A percentile compares a stretch with the other conserved stretches of the same genome.
Conservation (phyloP, 2,888 invertebrate species). For the Pachydiplax longipennis region DNA sequence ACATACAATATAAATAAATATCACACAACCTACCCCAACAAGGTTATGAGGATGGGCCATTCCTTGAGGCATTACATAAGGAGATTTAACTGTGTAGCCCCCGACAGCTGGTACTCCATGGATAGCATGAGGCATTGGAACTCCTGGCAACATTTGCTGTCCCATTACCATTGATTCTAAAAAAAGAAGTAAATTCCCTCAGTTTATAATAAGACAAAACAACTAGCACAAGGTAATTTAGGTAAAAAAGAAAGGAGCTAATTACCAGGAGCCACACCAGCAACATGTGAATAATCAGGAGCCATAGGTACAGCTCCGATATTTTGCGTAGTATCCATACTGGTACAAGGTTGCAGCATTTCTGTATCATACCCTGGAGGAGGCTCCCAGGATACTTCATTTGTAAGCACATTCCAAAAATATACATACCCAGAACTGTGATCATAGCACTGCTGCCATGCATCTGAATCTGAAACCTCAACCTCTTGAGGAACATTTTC, state of each 20-base stretch:
- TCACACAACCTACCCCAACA: slow-evolving; percentile 7
- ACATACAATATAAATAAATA: background rate
- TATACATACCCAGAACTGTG: slow-evolving; percentile 69
- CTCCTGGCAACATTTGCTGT: slow-evolving; percentile 24
- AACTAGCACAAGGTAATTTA: background rate
- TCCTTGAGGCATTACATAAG: slow-evolving; percentile 30
- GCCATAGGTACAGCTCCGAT: background rate
- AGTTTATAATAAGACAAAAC: background rate
- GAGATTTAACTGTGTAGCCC: background rate
- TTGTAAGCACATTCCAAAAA: slow-evolving; percentile 71
- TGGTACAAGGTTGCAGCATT: background rate
- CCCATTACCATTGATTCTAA: background rate
- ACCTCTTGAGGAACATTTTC: background rate
- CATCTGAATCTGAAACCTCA: slow-evolving; percentile 51
- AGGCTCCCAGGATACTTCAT: slow-evolving; percentile 71
- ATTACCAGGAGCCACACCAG: slow-evolving; percentile 2
- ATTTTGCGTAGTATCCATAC: background rate
- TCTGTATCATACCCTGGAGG: slow-evolving; percentile 61
- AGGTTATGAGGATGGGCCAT: background rate
- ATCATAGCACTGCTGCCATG: slow-evolving; percentile 73
- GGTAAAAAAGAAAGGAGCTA: background rate
- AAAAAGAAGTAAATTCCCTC: background rate
- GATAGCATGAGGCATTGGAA: slow-evolving; percentile 2
- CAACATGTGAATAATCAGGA: slow-evolving; percentile 5
- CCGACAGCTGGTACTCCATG: background rate